Conservation (phyloP, 2,113 vertebrate genomes). For the Hemiprocne comata region DNA sequence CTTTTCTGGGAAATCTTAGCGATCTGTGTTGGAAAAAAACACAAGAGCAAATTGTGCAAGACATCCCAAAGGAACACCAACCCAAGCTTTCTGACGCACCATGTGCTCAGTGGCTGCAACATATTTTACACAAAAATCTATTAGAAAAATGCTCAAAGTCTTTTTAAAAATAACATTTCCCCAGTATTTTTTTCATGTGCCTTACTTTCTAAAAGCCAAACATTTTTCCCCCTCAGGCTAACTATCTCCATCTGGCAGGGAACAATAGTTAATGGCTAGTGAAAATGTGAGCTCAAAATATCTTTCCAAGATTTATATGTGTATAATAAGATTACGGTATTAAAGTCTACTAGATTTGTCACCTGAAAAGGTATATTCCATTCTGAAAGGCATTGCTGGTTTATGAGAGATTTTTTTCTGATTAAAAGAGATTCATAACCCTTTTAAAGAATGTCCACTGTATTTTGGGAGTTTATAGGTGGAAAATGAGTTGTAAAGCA, state of each 20-base stretch:
- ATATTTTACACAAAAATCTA: slow-evolving; percentile 18
- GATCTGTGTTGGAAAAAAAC: not conserved
- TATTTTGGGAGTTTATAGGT: not conserved
- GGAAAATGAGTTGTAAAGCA: not conserved
- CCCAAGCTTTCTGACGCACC: not conserved
- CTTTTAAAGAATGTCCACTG: not conserved
- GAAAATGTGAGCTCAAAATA: slow-evolving; percentile 14
- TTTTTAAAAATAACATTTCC: slow-evolving; percentile 41
- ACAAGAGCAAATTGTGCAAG: slow-evolving; percentile 39
- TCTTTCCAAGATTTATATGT: not conserved
- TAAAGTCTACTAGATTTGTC: not conserved
- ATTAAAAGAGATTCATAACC: not conserved
- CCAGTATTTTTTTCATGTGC: not conserved
- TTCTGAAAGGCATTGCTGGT: not conserved
- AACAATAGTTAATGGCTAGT: not conserved
- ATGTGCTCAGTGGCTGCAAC: not conserved
- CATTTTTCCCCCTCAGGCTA: not conserved
- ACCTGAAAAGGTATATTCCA: not conserved
- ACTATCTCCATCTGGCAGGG: not conserved
- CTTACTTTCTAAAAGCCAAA: not conserved
- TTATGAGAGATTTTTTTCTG: not conserved
- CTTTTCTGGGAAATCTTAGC: slow-evolving; percentile 38
- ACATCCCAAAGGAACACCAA: not conserved
- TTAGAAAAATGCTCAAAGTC: not conserved
- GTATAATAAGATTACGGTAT: not conserved